Percentiles rank a stretch among this genome's conserved stretches.
phyloP scores from a whole-genome alignment of 2,888 invertebrate species.

The Lasioglossum calceatum region DNA sequence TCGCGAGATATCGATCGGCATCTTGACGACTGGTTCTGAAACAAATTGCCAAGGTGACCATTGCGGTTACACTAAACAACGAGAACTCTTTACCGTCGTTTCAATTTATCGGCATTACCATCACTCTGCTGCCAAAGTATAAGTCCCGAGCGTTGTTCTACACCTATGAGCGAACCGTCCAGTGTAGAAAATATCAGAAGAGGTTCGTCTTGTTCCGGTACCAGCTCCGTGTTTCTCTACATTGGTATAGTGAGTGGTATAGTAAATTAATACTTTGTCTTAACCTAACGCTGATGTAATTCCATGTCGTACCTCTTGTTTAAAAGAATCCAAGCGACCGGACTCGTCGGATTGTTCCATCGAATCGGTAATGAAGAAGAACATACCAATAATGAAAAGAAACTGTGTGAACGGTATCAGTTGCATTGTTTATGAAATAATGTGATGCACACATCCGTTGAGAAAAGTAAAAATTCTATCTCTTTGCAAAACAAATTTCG shows the following conservation, averaged over 20 bases:
- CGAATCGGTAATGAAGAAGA: not conserved
- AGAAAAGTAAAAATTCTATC: not conserved
- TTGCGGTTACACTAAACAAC: not conserved
- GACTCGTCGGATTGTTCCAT: not conserved
- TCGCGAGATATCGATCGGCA: slow-evolving; percentile 88
- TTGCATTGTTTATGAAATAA: slow-evolving; percentile 25
- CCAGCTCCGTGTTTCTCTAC: slow-evolving; percentile 79
- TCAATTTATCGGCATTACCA: slow-evolving; percentile 86
- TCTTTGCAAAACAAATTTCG: not conserved
- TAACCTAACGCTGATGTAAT: not conserved
- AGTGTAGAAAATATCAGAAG: slow-evolving; percentile 94
- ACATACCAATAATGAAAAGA: slow-evolving; percentile 11
- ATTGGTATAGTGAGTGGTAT: not conserved
- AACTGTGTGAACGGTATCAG: not conserved
- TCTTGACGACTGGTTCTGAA: slow-evolving; percentile 95
- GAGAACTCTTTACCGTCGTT: not conserved
- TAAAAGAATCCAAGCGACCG: not conserved
- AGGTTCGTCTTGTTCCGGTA: slow-evolving; percentile 80
- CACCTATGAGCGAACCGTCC: slow-evolving; percentile 96
- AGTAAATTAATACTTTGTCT: too few species aligned
- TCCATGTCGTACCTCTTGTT: slow-evolving; percentile 21
- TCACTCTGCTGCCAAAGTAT: slow-evolving; percentile 96
- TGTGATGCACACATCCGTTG: not conserved
- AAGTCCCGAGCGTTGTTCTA: slow-evolving; percentile 93
- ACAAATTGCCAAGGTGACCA: slow-evolving; percentile 37